Evolutionary conservation across 1,140 invertebrate genomes (phyloP), one percentile per base, ranked within the genome.

Genomic region (Mercenaria mercenaria): DNA sequence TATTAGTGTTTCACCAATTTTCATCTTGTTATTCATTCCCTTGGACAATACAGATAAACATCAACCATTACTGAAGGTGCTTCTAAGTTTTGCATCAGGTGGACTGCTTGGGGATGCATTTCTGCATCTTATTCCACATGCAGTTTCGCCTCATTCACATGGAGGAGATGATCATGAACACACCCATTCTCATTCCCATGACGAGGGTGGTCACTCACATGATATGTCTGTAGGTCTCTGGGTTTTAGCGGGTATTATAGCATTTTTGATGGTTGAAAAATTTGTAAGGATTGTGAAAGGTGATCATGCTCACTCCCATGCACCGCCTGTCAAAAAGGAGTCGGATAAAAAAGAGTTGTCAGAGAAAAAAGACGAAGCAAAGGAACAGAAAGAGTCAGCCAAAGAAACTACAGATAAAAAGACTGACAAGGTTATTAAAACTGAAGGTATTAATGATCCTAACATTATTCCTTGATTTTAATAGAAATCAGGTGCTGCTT

Each of bases 91-190:
- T 96, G 99, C 98, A 11, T 99, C 98, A 10, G 99, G 99, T 74
- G 99, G 99, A 88, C 96, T 99, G 18, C 96, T 99, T 1, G 99
- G 99, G 13, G 99, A 99, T 97, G 99, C 99, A 8, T 99, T 99
- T 96, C 96, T 99, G 1, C 99, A 99, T 97, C 96, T 99, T 37
- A 99, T 99, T 94, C 99, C 99, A 50, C 99, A 99, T 96, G 98
- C 99, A 26, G 97, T 99, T 1, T 96, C 97, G 56, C 97, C 97
- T 32, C 94, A 96, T 87, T 92, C 39, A 77, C 96, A 93, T 88
- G 91, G 93, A 20, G 93, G 90, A 34, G 96, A 96, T 69, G 95
- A 96, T 39, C 95, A 96, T 93, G 96, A 95, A 23, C 97, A 97
- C 92, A 89, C 94, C 23, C 97, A 98, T 93, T 94, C 93, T 3